Percentiles rank a stretch among this genome's conserved stretches.
These are phyloP conservation scores for Lydus trimaculatus DNA, from an alignment of 2,888 invertebrate species.

Conservation along the genomic window DNA sequence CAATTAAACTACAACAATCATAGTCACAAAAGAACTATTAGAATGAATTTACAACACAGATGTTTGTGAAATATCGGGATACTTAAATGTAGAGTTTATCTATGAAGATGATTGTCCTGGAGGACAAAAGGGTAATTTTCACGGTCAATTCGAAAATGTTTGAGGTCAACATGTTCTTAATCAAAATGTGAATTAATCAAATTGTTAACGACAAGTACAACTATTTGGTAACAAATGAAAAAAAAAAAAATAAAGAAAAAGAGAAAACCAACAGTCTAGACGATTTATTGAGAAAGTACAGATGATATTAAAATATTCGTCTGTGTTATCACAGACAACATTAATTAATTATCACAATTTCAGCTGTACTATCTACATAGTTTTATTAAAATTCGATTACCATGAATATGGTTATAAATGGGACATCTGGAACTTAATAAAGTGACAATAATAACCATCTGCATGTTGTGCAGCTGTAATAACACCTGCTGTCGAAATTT, in stretches of 20 bases:
- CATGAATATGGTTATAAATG: no score
- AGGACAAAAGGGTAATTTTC: background rate
- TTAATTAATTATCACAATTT: background rate
- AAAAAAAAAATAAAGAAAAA: background rate
- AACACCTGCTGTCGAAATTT: background rate
- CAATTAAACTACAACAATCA: no score
- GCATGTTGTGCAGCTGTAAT: background rate
- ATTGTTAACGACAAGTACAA: background rate
- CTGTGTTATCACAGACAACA: background rate
- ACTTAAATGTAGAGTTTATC: no score
- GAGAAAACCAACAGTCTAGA: constrained; percentile 6
- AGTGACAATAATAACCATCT: background rate
- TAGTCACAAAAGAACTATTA: no score
- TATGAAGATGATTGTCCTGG: no score
- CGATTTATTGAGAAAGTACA: background rate
- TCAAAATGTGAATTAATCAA: background rate
- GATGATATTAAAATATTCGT: background rate
- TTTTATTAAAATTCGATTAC: no score
- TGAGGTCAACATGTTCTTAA: background rate
- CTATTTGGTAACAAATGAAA: background rate
- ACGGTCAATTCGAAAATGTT: background rate
- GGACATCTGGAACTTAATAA: no score
- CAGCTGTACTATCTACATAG: no score
- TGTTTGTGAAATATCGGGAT: background rate
- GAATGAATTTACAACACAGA: background rate